Evolutionary conservation across 2,888 invertebrate genomes (phyloP), one percentile per base, ranked within the genome.

Genomic region (Iphiclides podalirius): DNA sequence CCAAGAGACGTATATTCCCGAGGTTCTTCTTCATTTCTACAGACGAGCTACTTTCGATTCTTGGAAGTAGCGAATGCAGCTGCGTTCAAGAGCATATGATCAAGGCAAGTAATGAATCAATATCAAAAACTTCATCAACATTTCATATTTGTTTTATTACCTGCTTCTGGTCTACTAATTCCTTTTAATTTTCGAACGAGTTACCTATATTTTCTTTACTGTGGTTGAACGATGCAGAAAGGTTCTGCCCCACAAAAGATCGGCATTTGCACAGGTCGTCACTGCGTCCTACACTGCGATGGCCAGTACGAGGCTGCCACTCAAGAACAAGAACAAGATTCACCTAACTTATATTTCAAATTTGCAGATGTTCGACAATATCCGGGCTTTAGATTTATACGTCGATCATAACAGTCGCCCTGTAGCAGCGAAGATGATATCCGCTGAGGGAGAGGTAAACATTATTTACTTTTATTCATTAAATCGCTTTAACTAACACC

Each of bases 1-100:
- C 94, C 0, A 97, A 97, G 79, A 89, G 98, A 38, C 92, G 95
- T 53, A 91, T 95, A 55, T 98, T 97, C 76, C 96, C 98, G 1
- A 82, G 98, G 42, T 98, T 98, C 82, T 97, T 95, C 84, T 98
- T 98, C 78, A 95, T 98, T 68, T 97, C 97, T 1, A 97, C 97
- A 17, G 97, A 97, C 67, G 98, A 98, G 75, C 77, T 98, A 58
- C 89, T 98, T 4, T 94, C 95, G 1, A 96, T 98, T 61, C 90
- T 98, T 42, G 97, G 97, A 9, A 96, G 95, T 70, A 95, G 94
- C 58, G 94, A 95, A 55, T 94, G 95, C 7, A 90, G 90, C 44
- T 94, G 94, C 63, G 96, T 98, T 6, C 97, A 98, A 75, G 96
- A 97, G 65, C 96, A 98, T 70, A 95, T 98, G 91, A 95, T 96